Base-by-base conservation (phyloP, 2,888 invertebrate genomes). In the Drosophila greeni region DNA sequence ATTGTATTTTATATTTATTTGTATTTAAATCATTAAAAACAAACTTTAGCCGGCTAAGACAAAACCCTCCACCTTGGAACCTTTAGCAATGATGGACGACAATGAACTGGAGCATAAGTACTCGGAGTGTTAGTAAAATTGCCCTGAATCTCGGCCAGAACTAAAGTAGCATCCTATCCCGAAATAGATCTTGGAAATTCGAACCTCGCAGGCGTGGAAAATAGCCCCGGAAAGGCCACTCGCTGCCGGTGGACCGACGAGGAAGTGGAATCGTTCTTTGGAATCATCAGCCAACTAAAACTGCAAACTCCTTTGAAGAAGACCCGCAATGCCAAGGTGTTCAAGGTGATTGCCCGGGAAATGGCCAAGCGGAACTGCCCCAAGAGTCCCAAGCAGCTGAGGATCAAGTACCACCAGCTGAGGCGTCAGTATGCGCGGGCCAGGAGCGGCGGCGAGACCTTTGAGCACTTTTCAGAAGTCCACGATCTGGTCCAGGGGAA, bases 361-460 rank as follows among this genome's bases (percentile, higher is more conserved):
- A 77, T 78, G 78, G 39, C 39, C 23, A 75, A 66, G 5, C 56
- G 48, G 0, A 24, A 39, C 16, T 68, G 40, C 7, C 5, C 7
- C 14, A 82, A 82, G 51, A 54, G 52, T 3, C 66, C 83, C 1
- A 72, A 78, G 18, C 75, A 82, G 45, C 37, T 78, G 31, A 61
- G 70, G 3, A 14, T 66, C 3, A 78, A 82, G 29, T 82, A 65
- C 33, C 61, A 74, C 11, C 77, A 73, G 48, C 34, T 78, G 47
- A 55, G 62, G 5, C 47, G 65, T 0, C 77, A 76, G 16, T 82
- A 74, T 42, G 52, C 42, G 14, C 66, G 42, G 53, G 49, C 81
- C 3, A 59, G 47, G 12, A 65, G 51, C 1, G 39, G 24, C 0
- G 68, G 73, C 1, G 66, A 68, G 3, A n/a, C 48, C 3, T 66